Base-by-base conservation (phyloP, 2,888 invertebrate genomes). In the Celastrina argiolus region DNA sequence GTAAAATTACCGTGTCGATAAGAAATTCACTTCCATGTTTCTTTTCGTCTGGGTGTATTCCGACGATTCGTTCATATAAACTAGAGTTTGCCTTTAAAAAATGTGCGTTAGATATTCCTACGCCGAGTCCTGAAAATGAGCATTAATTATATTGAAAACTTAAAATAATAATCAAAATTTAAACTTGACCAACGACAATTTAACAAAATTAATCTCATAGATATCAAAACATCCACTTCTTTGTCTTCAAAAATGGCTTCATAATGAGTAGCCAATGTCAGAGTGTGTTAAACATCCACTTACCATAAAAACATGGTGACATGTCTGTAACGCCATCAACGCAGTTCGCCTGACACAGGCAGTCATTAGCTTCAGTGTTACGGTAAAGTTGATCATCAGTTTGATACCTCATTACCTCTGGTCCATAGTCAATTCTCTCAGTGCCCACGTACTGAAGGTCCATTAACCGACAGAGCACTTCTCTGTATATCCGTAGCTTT, bases 391-490 rank as follows among this genome's bases (percentile, higher is more conserved):
- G 80, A 0, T 93, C 92, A 0, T 92, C 84, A 51, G 96, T 82
- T 65, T 88, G 90, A 77, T 94, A 97, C 69, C 92, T 84, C 70
- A 92, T 91, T 0, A 92, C 94, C 12, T 92, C 86, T 0, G 94
- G 84, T 0, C 95, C 95, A 14, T 77, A 80, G 8, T 81, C 76
- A 68, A 76, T 75, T 14, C 69, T 70, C 65, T 67, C 71, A 2
- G 66, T 75, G 1, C 75, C 80, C 0, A 76, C 68, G 68, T 80
- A 87, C 26, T 83, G 80, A 39, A 87, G 70, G 71, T 86, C 93
- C 45, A 96, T 75, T 0, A 94, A 92, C 59, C 96, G 92, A 80
- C 97, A 97, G 76, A 97, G 94, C 0, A 96, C 93, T 73, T 94
- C 94, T 28, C 96, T 92, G 81, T 94, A 97, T 7, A 96, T 79